These are phyloP conservation scores for Drosophila prostipennis DNA, from an alignment of 2,888 invertebrate species.

Conservation along the genomic window DNA sequence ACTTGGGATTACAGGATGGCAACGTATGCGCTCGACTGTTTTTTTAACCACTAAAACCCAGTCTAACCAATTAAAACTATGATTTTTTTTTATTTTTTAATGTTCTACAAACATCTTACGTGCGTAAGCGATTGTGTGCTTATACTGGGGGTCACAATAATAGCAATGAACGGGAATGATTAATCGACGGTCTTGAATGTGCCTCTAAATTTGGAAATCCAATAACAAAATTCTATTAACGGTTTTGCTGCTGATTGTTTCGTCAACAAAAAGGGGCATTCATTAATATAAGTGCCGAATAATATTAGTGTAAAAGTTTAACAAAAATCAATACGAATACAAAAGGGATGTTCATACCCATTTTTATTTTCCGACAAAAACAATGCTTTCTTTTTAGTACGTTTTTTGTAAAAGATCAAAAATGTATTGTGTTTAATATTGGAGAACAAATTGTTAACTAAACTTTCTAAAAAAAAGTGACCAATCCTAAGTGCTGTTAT, in stretches of 20 bases:
- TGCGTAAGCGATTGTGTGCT: no score
- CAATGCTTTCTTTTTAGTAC: no score
- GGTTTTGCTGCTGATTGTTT: not conserved
- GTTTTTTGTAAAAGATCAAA: not conserved
- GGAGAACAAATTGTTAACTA: not conserved
- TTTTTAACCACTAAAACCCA: slow-evolving; percentile 2
- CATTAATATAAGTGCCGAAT: no score
- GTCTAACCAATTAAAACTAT: slow-evolving; percentile 2
- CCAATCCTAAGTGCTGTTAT: not conserved
- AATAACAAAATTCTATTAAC: not conserved
- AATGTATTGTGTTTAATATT: not conserved
- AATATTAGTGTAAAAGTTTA: no score
- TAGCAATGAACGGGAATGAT: not conserved
- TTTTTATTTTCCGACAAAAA: no score
- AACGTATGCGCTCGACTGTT: slow-evolving; percentile 84
- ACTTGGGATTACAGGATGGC: slow-evolving; percentile 88
- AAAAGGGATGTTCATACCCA: no score
- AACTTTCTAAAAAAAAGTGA: not conserved
- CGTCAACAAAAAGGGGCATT: no score
- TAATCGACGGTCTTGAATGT: not conserved
- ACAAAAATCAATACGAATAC: no score
- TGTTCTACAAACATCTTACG: not conserved
- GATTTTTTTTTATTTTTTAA: not conserved
- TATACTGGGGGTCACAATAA: slow-evolving; percentile 1
- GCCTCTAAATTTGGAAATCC: not conserved